Base-by-base conservation (phyloP, 2,888 invertebrate genomes). In the Phyto melanocephala region DNA sequence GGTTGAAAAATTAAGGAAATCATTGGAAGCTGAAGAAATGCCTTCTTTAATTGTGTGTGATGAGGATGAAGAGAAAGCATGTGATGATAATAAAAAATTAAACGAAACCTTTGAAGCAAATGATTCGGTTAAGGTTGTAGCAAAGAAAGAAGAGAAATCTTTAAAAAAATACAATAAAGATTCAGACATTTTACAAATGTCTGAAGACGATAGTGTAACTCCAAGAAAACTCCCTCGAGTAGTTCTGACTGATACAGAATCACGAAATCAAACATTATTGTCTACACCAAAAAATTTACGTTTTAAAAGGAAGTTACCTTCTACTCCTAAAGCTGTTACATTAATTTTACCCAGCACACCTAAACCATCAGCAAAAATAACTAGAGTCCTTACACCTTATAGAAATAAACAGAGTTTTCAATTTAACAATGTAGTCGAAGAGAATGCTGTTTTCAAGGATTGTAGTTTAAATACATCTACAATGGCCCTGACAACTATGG, bases 311-410 rank as follows among this genome's bases (percentile, higher is more conserved):
- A 37, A 35, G 17, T 8, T 56, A 8, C 54, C 58, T 15, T 28
- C 52, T 11, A 52, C 74, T 1, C 42, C 63, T 37, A 28, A 86
- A 81, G 0, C 15, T 81, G 10, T 28, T 3, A 20, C 13, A 1
- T 68, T 75, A 8, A 37, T 76, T 22, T 80, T 81, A 52, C 37
- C 33, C 2, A 2, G 13, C 13, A 62, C 60, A 13, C 54, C 60
- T 0, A 35, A 63, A 15, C 72, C 68, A 11, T 24, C 68, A 40
- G 52, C 79, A 1, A 86, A 84, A 33, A 72, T 72, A 4, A 83
- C 74, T 75, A 86, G 86, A 5, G 84, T 85, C 35, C 85, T 87
- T 0, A 90, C 88, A 1, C 89, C 90, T 0, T 86, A 84, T 5
- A 88, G 87, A 11, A 37, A 37, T 7, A 83, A 54, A 3, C 68